These are phyloP conservation scores for Camelus dromedarius DNA, from an alignment of 2,113 vertebrate genomes.

Conservation along the genomic window DNA sequence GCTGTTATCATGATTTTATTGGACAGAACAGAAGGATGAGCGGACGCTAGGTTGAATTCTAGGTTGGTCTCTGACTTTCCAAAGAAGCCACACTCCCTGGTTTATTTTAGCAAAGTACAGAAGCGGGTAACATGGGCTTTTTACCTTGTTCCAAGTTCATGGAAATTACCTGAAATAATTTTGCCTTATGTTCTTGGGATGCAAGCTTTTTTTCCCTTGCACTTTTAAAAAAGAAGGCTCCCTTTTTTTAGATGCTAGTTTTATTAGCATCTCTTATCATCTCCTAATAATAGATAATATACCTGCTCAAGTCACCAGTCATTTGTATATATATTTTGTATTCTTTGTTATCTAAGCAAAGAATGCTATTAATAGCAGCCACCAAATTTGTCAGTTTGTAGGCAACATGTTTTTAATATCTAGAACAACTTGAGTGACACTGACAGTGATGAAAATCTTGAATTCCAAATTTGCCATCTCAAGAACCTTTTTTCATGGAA, in stretches of 20 bases:
- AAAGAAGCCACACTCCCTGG: not conserved
- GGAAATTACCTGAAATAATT: conserved; percentile 8
- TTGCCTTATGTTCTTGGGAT: not conserved
- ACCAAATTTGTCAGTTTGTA: not conserved
- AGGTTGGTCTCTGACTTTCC: not conserved
- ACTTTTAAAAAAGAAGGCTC: not conserved
- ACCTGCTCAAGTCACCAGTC: not conserved
- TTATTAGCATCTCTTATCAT: not conserved
- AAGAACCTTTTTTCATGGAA: not conserved
- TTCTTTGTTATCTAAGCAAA: conserved; percentile 36
- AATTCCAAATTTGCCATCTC: not conserved
- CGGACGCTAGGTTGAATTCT: not conserved
- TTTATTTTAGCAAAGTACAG: conserved; percentile 43
- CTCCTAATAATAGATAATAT: conserved; percentile 27
- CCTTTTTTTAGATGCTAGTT: not conserved
- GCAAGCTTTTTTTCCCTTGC: not conserved
- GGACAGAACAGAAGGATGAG: not conserved
- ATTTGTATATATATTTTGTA: conserved; percentile 30
- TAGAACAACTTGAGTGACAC: not conserved
- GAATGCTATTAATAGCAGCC: conserved; percentile 22
- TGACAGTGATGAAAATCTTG: not conserved
- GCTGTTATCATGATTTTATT: conserved; percentile 17
- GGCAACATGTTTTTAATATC: conserved; percentile 51
- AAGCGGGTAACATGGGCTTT: not conserved
- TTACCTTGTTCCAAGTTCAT: conserved; percentile 8